Conservation (phyloP, 2,113 vertebrate species). For the Illadopsis cleaveri region DNA sequence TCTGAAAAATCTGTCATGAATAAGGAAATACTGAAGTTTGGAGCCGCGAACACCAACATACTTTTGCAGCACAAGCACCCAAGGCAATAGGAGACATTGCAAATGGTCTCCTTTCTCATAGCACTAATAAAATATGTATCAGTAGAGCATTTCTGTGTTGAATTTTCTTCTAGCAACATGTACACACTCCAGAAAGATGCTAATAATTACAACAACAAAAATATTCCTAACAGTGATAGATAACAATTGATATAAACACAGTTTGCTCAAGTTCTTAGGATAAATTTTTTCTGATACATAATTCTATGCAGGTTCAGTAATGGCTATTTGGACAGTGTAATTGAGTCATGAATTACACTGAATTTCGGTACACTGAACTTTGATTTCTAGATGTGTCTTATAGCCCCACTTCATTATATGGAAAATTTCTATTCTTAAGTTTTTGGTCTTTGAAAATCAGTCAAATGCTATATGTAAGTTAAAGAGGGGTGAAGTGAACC, state of each 20-base stretch:
- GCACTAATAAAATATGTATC: not conserved
- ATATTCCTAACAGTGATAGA: not conserved
- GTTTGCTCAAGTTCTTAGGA: not conserved
- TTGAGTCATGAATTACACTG: not conserved
- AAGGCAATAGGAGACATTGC: fast-evolving
- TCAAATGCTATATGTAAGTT: not conserved
- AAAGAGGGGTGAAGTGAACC: not conserved
- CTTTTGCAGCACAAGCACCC: not conserved
- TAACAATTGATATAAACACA: not conserved
- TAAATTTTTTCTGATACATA: not conserved
- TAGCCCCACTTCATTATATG: not conserved
- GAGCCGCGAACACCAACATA: not conserved
- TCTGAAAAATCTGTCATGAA: not conserved
- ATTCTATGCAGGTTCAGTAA: not conserved
- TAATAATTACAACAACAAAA: not conserved
- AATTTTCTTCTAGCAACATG: not conserved
- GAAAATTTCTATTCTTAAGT: not conserved
- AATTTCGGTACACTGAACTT: not conserved
- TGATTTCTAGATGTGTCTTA: not conserved
- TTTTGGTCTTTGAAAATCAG: not conserved
- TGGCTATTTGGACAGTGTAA: not conserved
- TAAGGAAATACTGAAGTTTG: not conserved
- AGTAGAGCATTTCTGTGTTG: not conserved
- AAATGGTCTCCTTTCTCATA: not conserved
- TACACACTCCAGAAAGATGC: not conserved